Base-by-base conservation (phyloP, 2,113 vertebrate species). In the Pycnonotus jocosus region DNA sequence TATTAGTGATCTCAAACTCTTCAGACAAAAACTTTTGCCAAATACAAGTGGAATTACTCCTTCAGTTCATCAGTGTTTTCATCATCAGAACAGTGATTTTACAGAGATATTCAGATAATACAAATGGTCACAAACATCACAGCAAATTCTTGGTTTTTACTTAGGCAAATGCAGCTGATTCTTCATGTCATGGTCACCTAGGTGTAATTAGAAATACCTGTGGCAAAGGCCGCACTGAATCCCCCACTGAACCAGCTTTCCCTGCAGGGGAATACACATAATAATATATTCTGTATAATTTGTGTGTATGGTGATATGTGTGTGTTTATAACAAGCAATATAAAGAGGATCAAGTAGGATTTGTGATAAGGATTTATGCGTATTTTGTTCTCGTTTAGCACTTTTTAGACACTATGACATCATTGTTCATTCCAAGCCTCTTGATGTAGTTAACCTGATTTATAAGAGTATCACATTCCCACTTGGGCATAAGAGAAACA, bases 311-410 rank as follows among this genome's bases (percentile, higher is more conserved):
- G 73, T 58, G 65, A 66, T 58, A 91, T 1, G 4, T 22, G 31
- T 78, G 64, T 94, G 73, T 85, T 96, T 91, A 87, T 56, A 89
- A 76, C 61, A 60, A 47, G 51, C 51, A 89, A 91, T 81, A 91
- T 81, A 89, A 91, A 91, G 92, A 86, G 81, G 90, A 96, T 96
- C 86, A 91, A 91, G 73, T 28, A 71, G 73, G 90, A 91, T 96
- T 88, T 94, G 72, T 74, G 89, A 86, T 83, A 86, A 81, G 77
- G 73, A 92, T 92, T 95, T 86, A 65, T 72, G 79, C 3, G 3
- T 25, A 21, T 82, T 86, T 93, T 90, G 44, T 92, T 96, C 65
- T 56, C 85, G 61, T 94, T 94, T 92, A 87, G 61, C 65, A 81
- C 84, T 86, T 94, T 79, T 85, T 74, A 85, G 73, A 90, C 1